These are phyloP conservation scores for Pluvialis apricaria DNA, from an alignment of 2,113 vertebrate species.

Conservation along the genomic window DNA sequence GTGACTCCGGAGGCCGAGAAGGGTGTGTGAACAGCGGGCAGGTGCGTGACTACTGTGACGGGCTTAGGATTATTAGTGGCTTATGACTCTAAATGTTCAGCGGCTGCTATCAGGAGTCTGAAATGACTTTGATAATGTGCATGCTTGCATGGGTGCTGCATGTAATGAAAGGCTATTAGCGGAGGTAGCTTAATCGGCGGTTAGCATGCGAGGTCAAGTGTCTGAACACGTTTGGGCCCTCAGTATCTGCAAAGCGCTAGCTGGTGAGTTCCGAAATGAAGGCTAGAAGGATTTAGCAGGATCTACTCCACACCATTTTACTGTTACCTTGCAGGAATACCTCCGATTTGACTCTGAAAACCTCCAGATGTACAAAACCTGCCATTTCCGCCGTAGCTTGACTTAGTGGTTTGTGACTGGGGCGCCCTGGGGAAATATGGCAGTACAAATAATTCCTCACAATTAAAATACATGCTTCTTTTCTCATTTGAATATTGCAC, in stretches of 20 bases:
- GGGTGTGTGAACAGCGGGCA: background rate
- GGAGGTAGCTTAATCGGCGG: background rate
- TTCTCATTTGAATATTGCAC: background rate
- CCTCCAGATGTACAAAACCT: background rate
- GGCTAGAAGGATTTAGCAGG: background rate
- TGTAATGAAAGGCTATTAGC: background rate
- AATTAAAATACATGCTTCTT: background rate
- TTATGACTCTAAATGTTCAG: background rate
- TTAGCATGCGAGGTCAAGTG: slow-evolving; percentile 5
- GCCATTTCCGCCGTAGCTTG: rapidly evolving
- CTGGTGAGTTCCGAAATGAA: rapidly evolving
- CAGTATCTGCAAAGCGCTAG: background rate
- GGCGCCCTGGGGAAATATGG: background rate
- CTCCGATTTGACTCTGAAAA: background rate
- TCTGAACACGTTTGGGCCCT: background rate
- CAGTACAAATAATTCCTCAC: background rate
- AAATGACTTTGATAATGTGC: background rate
- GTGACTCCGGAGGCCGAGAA: slow-evolving; percentile 17
- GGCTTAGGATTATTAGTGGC: background rate
- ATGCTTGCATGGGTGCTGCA: background rate
- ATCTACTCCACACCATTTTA: rapidly evolving
- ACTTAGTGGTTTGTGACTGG: background rate
- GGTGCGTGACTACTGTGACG: slow-evolving; percentile 7
- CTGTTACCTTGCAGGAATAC: background rate
- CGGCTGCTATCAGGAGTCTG: background rate